Conservation (phyloP, 1,140 invertebrate species). For the Trichonephila clavipes region DNA sequence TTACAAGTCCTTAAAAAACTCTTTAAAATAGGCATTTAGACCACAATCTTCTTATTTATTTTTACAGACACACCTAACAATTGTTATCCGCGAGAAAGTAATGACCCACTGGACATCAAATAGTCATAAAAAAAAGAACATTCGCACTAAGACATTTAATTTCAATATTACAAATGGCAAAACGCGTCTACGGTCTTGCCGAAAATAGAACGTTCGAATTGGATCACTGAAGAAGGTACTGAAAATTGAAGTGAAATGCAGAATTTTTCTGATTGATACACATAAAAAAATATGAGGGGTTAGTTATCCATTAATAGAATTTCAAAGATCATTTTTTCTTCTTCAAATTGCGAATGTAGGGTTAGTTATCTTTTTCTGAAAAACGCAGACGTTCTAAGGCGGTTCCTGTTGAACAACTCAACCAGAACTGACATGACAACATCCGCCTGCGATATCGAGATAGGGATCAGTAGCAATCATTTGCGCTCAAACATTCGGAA, state of each 20-base stretch:
- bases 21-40: background rate
- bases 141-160: background rate
- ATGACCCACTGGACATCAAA: constrained; percentile 1
- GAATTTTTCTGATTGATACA: background rate
- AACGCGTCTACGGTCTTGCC: background rate
- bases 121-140: background rate
- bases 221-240: constrained; percentile 55
- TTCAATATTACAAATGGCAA: background rate
- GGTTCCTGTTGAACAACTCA: constrained; percentile 3
- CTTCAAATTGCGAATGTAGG: background rate
- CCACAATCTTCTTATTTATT: background rate
- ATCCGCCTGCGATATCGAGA: constrained; percentile 15
- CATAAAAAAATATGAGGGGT: background rate
- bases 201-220: constrained; percentile 69
- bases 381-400: background rate
- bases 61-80: background rate
- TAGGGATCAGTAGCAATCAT: constrained; percentile 4
- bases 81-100: background rate
- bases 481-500: constrained; percentile 2
- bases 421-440: constrained; percentile 6
- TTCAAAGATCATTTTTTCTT: background rate
- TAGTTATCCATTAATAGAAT: constrained; percentile 33
- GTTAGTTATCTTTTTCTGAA: background rate
- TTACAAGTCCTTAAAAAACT: background rate
- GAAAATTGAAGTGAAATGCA: constrained; percentile 7